Base-by-base conservation (phyloP, 1,140 invertebrate genomes). In the Achroia grisella region DNA sequence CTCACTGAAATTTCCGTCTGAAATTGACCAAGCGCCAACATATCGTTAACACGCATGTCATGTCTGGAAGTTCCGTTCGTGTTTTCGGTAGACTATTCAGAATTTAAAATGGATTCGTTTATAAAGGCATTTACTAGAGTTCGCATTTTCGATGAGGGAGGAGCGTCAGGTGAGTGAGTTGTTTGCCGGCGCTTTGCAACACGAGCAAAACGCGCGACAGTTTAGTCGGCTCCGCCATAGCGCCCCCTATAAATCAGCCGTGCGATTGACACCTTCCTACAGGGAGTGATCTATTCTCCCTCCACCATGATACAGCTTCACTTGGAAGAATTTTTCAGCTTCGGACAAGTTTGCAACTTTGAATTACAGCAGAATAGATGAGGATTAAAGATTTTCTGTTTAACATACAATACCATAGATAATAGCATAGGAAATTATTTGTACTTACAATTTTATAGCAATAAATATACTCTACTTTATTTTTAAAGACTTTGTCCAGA, bases 41-140 rank as follows among this genome's bases (percentile, higher is more conserved):
- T 80, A 72, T 71, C 66, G 74, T 82, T 80, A 79, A 75, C 70
- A 74, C 73, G 75, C 75, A 71, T 78, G 72, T 78, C 75, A 76
- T 84, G 77, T 74, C 69, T 76, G 63, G 55, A 71, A 80, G 72
- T 79, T 75, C 70, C 71, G 71, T 71, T 66, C 68, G 62, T 71
- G 75, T 76, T 79, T 76, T 78, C 66, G 66, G 69, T 73, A 78
- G 77, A 72, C 72, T 74, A 75, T 77, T 74, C 62, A 64, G 59
- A 80, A 78, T 84, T 81, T 81, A 76, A 81, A 81, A 78, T 71
- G 75, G 62, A 68, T 83, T 80, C 71, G 75, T 73, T 79, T 82
- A 77, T 80, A 77, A 79, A 79, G 71, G 77, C 59, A 79, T 80
- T 75, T 76, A 71, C 62, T 68, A 63, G 68, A 65, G 66, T 69